Evolutionary conservation across 2,797 vertebrate genomes (phyloP).

Genomic region (Acipenser transmontanus): DNA sequence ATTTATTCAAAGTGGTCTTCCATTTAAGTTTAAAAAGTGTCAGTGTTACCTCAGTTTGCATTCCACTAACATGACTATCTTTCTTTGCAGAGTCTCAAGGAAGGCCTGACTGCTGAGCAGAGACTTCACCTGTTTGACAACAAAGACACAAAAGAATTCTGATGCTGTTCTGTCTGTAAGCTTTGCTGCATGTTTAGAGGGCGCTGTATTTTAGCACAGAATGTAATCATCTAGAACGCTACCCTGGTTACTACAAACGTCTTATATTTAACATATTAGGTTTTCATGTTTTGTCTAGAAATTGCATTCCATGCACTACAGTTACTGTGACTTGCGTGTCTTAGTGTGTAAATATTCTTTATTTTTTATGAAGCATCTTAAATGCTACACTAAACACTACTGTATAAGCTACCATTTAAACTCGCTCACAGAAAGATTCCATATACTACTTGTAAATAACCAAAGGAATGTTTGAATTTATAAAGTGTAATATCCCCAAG

Average conservation of each 20-base stretch:
- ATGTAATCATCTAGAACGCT: slow-evolving; percentile 50
- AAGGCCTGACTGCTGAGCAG: slow-evolving; percentile 72
- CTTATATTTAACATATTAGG: slow-evolving; percentile 62
- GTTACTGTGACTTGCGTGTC: slow-evolving; percentile 68
- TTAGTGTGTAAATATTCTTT: slow-evolving; percentile 71
- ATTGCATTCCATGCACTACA: slow-evolving; percentile 73
- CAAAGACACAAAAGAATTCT: slow-evolving; percentile 74
- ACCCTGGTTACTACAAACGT: slow-evolving; percentile 61
- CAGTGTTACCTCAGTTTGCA: background rate
- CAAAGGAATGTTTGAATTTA: slow-evolving; percentile 45
- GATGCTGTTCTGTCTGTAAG: slow-evolving; percentile 36
- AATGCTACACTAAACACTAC: slow-evolving; percentile 63
- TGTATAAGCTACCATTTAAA: slow-evolving; percentile 77
- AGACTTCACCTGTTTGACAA: slow-evolving; percentile 73
- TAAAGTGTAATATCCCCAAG: slow-evolving; percentile 36
- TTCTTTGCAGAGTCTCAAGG: slow-evolving; percentile 63
- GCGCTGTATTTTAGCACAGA: slow-evolving; percentile 63
- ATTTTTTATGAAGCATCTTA: slow-evolving; percentile 64
- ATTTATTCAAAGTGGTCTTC: too few relatives aligned
- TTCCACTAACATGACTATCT: background rate
- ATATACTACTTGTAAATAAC: slow-evolving; percentile 51
- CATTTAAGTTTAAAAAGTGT: too few relatives aligned
- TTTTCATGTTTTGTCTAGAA: slow-evolving; percentile 64
- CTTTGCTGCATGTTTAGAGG: slow-evolving; percentile 59
- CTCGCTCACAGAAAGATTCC: slow-evolving; percentile 28